Evolutionary conservation across 2,797 vertebrate species (phyloP), one percentile per base, ranked within the genome.

Genomic region (Gadopsis marmoratus): DNA sequence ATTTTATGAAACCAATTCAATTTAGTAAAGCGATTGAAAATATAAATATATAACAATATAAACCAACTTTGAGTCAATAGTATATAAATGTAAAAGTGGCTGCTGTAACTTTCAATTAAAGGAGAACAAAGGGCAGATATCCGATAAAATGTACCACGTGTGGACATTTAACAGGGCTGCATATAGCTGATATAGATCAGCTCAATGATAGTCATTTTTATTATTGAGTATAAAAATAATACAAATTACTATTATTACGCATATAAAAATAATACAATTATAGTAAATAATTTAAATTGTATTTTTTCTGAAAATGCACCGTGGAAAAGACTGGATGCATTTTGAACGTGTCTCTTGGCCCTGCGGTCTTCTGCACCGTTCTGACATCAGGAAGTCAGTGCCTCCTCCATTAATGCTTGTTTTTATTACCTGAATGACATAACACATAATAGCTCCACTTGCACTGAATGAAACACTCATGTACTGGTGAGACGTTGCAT

Each of bases 401-500:
- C 37, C 47, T 31, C 33, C 45, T 61, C 35, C 53, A 67, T 66
- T 14, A 54, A 60, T n/a, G 43, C 31, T 60, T 63, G 21, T 58
- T 58, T 76, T 47, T 53, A 17, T 72, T 43, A 61, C 17, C 35
- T 33, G 45, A 73, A 56, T 56, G 56, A 41, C 13, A 11, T 10
- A 51, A 50, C 54, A 45, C 17, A 48, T 56, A 56, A 56, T 78
- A 59, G 54, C 48, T 68, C 47, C 70, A 29, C 54, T 54, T 47
- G n/a, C 35, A 37, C 66, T 71, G 55, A 77, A 71, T 76, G 39
- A 71, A 53, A 69, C n/a, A 35, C 53, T 71, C 54, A 13, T 63
- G 19, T 71, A 74, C 33, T 68, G 37, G 59, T 61, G 45, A 67
- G 71, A 80, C 68, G 33, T 41, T 48, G 53, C 62, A 59, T 78